These are phyloP conservation scores for Aromia moschata DNA, from an alignment of 2,888 invertebrate genomes.

Conservation along the genomic window DNA sequence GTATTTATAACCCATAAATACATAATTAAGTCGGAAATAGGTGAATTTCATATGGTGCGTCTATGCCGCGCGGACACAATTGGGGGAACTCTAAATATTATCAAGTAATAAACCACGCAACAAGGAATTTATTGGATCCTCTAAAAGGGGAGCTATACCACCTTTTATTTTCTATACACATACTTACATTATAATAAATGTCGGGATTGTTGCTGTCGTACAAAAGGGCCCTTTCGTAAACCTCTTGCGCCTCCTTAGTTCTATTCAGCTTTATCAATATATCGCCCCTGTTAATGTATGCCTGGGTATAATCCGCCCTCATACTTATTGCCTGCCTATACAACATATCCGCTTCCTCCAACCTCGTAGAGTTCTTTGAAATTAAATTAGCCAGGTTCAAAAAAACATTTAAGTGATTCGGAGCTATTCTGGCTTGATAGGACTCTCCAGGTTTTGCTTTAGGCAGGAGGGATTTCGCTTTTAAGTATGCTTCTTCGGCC, in stretches of 20 bases:
- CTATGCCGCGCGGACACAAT: too few relatives aligned
- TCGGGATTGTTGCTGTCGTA: conserved; percentile 95
- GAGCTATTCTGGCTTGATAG: conserved; percentile 95
- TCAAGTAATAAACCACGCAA: too few relatives aligned
- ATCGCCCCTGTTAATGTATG: conserved; percentile 97
- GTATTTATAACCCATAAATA: too few relatives aligned
- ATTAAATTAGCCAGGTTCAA: conserved; percentile 94
- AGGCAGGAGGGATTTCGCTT: conserved; percentile 87
- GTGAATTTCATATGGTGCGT: too few relatives aligned
- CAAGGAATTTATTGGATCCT: too few relatives aligned
- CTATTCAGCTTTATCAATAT: conserved; percentile 94
- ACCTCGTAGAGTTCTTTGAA: conserved; percentile 88
- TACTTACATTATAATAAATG: conserved; percentile 91
- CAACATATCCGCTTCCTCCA: conserved; percentile 93
- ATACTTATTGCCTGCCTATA: conserved; percentile 97
- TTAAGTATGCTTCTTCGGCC: conserved; percentile 92
- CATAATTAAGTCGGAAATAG: too few relatives aligned
- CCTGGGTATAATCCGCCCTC: conserved; percentile 95
- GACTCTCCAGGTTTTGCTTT: conserved; percentile 93
- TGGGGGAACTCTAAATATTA: too few relatives aligned
- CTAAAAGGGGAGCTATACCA: not conserved
- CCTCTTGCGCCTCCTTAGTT: conserved; percentile 92
- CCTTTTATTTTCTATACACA: too few relatives aligned
- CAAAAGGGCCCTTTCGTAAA: conserved; percentile 90
- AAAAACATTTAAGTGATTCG: conserved; percentile 95